Percentiles rank a stretch among this genome's conserved stretches.
Evolutionary conservation across 2,113 vertebrate genomes (phyloP).

Genomic region (Brachionichthys hirsutus): DNA sequence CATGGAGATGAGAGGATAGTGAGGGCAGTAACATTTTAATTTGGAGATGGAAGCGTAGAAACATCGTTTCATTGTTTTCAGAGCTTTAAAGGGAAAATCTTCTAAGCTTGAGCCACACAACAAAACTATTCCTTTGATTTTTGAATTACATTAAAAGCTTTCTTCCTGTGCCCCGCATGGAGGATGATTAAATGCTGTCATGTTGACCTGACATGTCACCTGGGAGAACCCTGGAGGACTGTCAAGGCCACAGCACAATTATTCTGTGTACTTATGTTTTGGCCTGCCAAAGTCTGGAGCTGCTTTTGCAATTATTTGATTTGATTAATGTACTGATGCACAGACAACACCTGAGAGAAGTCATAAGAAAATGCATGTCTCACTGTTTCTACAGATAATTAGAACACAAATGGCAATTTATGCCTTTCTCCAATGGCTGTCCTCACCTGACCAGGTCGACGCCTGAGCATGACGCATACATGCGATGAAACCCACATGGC

Average conservation of each 20-base stretch:
- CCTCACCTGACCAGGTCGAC: slow-evolving; percentile 36
- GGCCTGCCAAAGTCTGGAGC: slow-evolving; percentile 4
- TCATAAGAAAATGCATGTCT: neutral
- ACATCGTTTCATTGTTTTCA: slow-evolving; percentile 73
- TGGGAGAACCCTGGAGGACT: slow-evolving; percentile 20
- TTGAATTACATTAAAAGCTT: slow-evolving; percentile 89
- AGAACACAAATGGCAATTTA: slow-evolving; percentile 2
- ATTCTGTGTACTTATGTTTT: slow-evolving; percentile 18
- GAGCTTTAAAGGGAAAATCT: slow-evolving; percentile 74
- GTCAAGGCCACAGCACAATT: slow-evolving; percentile 30
- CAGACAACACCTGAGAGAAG: neutral
- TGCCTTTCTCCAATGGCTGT: slow-evolving; percentile 4
- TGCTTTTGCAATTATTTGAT: slow-evolving; percentile 20
- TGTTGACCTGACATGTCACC: slow-evolving; percentile 78
- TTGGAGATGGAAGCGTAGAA: slow-evolving; percentile 71
- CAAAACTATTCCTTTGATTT: slow-evolving; percentile 67
- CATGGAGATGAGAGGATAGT: slow-evolving; percentile 63
- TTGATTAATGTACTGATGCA: slow-evolving; percentile 22
- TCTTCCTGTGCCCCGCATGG: slow-evolving; percentile 80
- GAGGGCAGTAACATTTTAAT: slow-evolving; percentile 74
- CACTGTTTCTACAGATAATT: neutral
- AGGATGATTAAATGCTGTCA: slow-evolving; percentile 88
- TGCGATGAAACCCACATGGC: slow-evolving; percentile 20
- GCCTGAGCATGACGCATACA: slow-evolving; percentile 28
- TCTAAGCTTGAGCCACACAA: slow-evolving; percentile 70